These are phyloP conservation scores for Smutsia temminckii DNA, from an alignment of 2,797 vertebrate species.

Conservation along the genomic window DNA sequence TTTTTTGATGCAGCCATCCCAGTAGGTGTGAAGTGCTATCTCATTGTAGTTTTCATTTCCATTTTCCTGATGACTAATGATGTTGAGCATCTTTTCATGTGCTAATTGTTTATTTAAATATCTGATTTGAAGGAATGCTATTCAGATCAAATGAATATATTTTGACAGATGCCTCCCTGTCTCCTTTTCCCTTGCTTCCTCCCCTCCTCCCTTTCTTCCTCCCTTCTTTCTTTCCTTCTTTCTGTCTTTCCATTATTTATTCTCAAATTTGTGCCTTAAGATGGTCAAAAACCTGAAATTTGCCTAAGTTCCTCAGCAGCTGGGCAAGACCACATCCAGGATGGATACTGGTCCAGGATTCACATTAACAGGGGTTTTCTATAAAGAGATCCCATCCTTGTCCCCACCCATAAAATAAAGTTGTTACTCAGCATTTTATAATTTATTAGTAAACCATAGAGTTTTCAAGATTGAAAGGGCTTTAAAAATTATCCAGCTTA, in stretches of 20 bases:
- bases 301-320: background rate
- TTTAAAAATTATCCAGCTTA: background rate
- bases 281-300: background rate
- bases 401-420: background rate
- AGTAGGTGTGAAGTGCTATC: background rate
- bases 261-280: background rate
- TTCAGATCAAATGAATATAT: background rate
- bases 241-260: background rate
- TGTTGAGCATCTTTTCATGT: constrained; percentile 28
- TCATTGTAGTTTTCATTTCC: background rate
- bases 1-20: background rate
- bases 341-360: background rate
- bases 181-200: background rate
- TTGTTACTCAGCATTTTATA: background rate
- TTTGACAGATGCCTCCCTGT: background rate
- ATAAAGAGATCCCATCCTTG: background rate
- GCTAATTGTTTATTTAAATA: constrained; percentile 39
- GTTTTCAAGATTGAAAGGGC: background rate
- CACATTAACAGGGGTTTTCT: constrained; percentile 18
- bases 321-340: background rate
- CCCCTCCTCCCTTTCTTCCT: background rate
- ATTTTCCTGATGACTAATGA: constrained; percentile 16
- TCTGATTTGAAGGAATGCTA: background rate
- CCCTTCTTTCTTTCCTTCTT: background rate
- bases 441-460: background rate